Conservation (phyloP, 2,888 invertebrate genomes). For the Folsomia manolachei region DNA sequence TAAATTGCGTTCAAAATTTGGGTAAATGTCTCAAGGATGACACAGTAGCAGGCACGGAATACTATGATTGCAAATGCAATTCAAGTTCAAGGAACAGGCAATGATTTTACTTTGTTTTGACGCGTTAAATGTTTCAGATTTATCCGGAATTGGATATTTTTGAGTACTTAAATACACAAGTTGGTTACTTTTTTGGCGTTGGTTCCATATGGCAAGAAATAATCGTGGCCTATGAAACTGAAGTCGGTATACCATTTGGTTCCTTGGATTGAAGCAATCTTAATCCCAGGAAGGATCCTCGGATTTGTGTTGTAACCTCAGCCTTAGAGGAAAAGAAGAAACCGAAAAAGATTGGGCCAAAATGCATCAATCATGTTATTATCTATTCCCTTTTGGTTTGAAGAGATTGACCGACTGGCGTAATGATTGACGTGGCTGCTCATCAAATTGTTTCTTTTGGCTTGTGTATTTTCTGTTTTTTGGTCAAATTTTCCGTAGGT, state of each 20-base stretch:
- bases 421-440: constrained; percentile 40
- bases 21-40: not conserved
- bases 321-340: no score
- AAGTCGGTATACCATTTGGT: no score
- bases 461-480: constrained; percentile 8
- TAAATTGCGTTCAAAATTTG: not conserved
- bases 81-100: not conserved
- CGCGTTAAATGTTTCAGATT: not conserved
- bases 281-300: no score
- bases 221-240: no score
- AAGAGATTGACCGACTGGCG: constrained; percentile 13
- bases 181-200: no score
- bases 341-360: not conserved
- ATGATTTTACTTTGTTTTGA: no score
- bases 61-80: no score
- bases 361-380: constrained; percentile 20
- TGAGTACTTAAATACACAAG: no score
- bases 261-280: no score
- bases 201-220: no score
- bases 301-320: no score
- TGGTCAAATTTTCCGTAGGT: not conserved
- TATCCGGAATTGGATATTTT: not conserved
- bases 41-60: not conserved
- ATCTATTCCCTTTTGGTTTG: constrained; percentile 12
- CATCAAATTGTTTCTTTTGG: constrained; percentile 35